A percentile compares a stretch with the other conserved stretches of the same genome.
phyloP scores from a whole-genome alignment of 2,888 invertebrate species.

The Lepetodrilus schrolli region DNA sequence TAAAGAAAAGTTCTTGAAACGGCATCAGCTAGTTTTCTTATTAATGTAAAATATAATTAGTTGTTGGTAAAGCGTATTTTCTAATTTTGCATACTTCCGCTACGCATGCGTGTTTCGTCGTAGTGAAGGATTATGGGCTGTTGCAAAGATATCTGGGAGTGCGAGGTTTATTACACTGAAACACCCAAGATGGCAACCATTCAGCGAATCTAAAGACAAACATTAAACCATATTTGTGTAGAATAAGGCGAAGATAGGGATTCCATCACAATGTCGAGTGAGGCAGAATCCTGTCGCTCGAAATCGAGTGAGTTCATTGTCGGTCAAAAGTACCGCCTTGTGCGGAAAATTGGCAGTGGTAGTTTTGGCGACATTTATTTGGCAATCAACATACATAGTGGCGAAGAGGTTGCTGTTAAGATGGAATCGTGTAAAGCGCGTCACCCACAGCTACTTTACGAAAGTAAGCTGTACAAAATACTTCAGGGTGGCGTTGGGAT shows the following conservation, averaged over 20 bases:
- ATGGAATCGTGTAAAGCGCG: slow-evolving; percentile 77
- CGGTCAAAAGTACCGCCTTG: slow-evolving; percentile 73
- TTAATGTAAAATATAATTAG: not conserved
- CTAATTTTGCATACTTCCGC: slow-evolving; percentile 19
- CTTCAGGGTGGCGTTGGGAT: slow-evolving; percentile 77
- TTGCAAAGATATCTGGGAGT: slow-evolving; percentile 36
- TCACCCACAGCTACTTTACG: slow-evolving; percentile 78
- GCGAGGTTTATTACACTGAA: slow-evolving; percentile 48
- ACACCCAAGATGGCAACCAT: slow-evolving; percentile 72
- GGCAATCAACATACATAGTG: slow-evolving; percentile 75
- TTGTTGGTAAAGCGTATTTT: not conserved
- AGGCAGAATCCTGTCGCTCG: slow-evolving; percentile 35
- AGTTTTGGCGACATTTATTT: slow-evolving; percentile 76
- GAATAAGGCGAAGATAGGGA: not conserved
- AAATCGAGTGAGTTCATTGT: slow-evolving; percentile 70
- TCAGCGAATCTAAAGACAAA: slow-evolving; percentile 12
- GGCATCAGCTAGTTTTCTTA: not conserved
- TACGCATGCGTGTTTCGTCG: slow-evolving; percentile 54
- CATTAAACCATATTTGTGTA: not conserved
- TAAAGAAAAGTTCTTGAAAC: not conserved
- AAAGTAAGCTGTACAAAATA: slow-evolving; percentile 78
- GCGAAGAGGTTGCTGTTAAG: slow-evolving; percentile 78
- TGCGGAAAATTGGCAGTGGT: slow-evolving; percentile 75
- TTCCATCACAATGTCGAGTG: slow-evolving; percentile 49
- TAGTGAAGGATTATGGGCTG: slow-evolving; percentile 48